Evolutionary conservation across 2,797 vertebrate genomes (phyloP).

Genomic region (Microhierax caerulescens): DNA sequence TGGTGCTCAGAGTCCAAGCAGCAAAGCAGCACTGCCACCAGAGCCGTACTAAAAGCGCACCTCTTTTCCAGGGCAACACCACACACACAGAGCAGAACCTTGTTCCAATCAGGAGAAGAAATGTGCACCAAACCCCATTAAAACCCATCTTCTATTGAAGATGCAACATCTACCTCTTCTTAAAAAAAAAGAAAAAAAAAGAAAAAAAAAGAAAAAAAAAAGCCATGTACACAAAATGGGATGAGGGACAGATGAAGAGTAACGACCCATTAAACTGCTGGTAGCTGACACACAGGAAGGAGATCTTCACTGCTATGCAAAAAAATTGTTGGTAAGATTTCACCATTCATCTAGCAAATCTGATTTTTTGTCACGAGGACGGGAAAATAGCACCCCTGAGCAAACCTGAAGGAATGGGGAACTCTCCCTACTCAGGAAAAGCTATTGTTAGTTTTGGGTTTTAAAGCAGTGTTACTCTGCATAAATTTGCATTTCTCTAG

Average conservation of each 20-base stretch:
- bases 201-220: neutral
- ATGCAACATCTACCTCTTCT: neutral
- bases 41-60: neutral
- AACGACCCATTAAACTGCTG: neutral
- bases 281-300: neutral
- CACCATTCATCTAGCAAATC: neutral
- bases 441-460: neutral
- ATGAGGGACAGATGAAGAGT: neutral
- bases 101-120: neutral
- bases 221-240: neutral
- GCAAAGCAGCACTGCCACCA: neutral
- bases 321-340: neutral
- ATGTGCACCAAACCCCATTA: neutral
- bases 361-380: neutral
- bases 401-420: neutral
- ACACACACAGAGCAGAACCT: neutral
- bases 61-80: neutral
- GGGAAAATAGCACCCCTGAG: neutral
- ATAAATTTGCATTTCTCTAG: slow-evolving; percentile 21
- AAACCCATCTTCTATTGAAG: neutral
- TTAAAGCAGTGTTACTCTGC: neutral
- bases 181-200: neutral
- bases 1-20: accelerated
- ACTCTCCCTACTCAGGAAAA: neutral
- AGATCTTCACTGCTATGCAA: neutral